A percentile compares a stretch with the other conserved stretches of the same genome.
Evolutionary conservation across 2,113 vertebrate genomes (phyloP).

Genomic region (Calyptommatus sinebrachiatus): DNA sequence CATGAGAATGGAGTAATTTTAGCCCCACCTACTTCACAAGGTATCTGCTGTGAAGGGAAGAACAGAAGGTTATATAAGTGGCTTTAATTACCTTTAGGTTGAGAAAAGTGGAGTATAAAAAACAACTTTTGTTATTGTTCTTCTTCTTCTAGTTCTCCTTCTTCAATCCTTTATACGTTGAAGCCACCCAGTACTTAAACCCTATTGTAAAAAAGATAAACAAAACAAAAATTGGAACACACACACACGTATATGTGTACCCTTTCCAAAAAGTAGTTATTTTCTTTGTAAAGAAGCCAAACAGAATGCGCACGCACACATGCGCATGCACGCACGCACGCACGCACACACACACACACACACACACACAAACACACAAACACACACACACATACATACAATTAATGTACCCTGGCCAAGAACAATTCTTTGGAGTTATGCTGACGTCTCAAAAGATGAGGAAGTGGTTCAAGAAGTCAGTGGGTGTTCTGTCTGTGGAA

Average conservation of each 20-base stretch:
- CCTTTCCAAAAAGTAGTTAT: constrained; percentile 5
- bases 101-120: too few relatives aligned
- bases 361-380: background rate
- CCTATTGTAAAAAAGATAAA: background rate
- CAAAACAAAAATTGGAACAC: too few relatives aligned
- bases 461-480: background rate
- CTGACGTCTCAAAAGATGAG: constrained; percentile 9
- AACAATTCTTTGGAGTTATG: constrained; percentile 1
- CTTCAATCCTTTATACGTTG: background rate
- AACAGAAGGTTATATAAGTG: background rate
- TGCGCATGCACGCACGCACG: too few relatives aligned
- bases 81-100: too few relatives aligned
- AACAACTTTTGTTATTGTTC: too few relatives aligned
- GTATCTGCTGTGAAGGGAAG: background rate
- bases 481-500: constrained; percentile 24
- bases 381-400: background rate
- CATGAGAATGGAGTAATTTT: constrained; percentile 37
- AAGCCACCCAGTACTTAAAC: background rate
- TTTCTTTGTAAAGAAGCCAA: constrained; percentile 2
- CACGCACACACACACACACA: background rate
- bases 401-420: background rate
- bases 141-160: too few relatives aligned
- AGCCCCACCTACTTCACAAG: too few relatives aligned
- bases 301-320: background rate
- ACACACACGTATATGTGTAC: background rate